Evolutionary conservation across 2,888 invertebrate species (phyloP).

Genomic region (Mesochorus sp.): DNA sequence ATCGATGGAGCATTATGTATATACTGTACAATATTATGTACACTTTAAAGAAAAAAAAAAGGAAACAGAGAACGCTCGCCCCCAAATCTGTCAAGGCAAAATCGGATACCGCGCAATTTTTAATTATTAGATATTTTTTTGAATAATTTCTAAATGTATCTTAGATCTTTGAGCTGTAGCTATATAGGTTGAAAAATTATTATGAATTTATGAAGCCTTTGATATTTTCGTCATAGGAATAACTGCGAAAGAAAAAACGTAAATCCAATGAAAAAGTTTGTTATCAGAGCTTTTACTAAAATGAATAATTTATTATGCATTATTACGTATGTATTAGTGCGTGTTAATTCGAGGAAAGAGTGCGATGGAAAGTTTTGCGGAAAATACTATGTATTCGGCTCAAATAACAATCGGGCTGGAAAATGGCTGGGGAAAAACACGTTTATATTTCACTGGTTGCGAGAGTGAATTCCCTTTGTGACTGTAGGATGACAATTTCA

Average conservation of each 20-base stretch:
- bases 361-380: slow-evolving; percentile 37
- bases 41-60: not conserved
- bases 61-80: not conserved
- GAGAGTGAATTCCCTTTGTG: slow-evolving; percentile 79
- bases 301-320: not conserved
- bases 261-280: not conserved
- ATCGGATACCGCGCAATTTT: not conserved
- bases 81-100: too few species aligned
- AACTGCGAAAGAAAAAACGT: not conserved
- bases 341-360: slow-evolving; percentile 45
- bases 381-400: slow-evolving; percentile 70
- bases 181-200: too few species aligned
- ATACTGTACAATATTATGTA: not conserved
- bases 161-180: too few species aligned
- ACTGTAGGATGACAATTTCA: slow-evolving; percentile 80
- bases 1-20: slow-evolving; percentile 77
- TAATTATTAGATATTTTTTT: too few species aligned
- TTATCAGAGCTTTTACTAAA: not conserved
- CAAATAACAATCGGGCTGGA: slow-evolving; percentile 76
- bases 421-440: slow-evolving; percentile 75
- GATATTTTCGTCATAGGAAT: too few species aligned
- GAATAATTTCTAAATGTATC: too few species aligned
- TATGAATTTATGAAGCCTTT: too few species aligned
- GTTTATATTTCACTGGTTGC: slow-evolving; percentile 77
- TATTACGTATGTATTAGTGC: not conserved